Conservation (phyloP, 2,113 vertebrate genomes). For the Plecturocebus donacophilus region DNA sequence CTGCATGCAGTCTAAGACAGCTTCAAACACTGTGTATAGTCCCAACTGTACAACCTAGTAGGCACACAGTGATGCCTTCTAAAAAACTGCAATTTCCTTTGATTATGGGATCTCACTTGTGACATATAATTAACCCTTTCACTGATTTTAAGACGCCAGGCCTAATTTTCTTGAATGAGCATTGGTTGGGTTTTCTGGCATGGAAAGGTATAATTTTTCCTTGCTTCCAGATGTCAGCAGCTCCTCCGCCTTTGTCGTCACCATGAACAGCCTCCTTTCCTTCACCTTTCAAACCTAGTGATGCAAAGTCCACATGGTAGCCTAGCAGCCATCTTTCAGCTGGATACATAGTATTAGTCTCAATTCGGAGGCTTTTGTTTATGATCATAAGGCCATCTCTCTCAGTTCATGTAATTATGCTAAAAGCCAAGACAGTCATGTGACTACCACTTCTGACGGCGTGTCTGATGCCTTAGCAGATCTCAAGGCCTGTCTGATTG, state of each 20-base stretch:
- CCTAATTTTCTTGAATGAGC: not conserved
- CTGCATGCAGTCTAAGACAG: not conserved
- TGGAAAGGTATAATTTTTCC: not conserved
- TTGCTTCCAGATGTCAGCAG: not conserved
- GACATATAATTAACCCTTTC: not conserved
- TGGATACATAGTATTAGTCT: not conserved
- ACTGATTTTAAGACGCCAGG: not conserved
- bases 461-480: not conserved
- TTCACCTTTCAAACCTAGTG: not conserved
- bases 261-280: not conserved
- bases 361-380: conserved; percentile 40
- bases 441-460: not conserved
- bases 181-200: not conserved
- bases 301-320: not conserved
- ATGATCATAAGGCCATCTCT: not conserved
- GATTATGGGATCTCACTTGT: not conserved
- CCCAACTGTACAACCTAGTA: not conserved
- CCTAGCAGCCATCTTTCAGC: not conserved
- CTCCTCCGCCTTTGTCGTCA: not conserved
- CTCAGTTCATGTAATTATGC: conserved; percentile 30
- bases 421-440: conserved; percentile 21
- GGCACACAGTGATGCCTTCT: not conserved
- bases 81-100: conserved; percentile 8
- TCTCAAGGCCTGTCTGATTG: not conserved
- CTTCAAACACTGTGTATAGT: not conserved